Conservation (phyloP, 2,888 invertebrate genomes). For the Suillia variegata region DNA sequence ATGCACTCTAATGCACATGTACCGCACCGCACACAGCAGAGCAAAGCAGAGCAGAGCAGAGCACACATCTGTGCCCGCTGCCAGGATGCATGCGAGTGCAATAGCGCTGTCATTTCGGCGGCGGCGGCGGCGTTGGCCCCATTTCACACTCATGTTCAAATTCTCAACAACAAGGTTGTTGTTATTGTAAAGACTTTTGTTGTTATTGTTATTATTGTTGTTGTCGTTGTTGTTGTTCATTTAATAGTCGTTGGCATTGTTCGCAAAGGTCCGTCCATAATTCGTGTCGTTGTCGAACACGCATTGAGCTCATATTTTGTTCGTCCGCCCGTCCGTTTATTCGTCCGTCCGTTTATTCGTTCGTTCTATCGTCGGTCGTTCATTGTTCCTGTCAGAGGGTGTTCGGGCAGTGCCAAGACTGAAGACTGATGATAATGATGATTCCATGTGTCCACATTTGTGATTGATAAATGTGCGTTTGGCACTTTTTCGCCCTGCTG, state of each 20-base stretch:
- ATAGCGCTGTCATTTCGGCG: background rate
- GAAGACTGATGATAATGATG: conserved; percentile 34
- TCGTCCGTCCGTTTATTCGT: background rate
- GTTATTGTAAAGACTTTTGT: too few species aligned
- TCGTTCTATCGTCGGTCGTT: background rate
- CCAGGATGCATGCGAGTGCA: conserved; percentile 4
- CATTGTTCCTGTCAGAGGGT: conserved; percentile 11
- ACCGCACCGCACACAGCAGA: too few species aligned
- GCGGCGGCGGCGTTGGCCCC: background rate
- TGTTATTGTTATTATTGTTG: conserved; percentile 20
- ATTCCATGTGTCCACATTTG: conserved; percentile 35
- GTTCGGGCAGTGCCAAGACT: conserved; percentile 19
- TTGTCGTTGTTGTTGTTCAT: conserved; percentile 16
- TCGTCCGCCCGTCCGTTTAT: background rate
- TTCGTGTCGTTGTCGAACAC: conserved; percentile 22
- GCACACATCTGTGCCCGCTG: background rate
- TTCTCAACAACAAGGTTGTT: conserved; percentile 10
- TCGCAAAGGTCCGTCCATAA: conserved; percentile 15
- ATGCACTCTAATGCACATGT: too few species aligned
- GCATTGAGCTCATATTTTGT: conserved; percentile 12
- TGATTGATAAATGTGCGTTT: conserved; percentile 34
- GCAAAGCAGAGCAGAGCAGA: background rate
- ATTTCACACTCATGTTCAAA: conserved; percentile 21
- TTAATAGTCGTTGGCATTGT: conserved; percentile 10
- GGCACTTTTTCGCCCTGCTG: conserved; percentile 13